Base-by-base conservation (phyloP, 1,140 invertebrate species). In the Camponotus pennsylvanicus region DNA sequence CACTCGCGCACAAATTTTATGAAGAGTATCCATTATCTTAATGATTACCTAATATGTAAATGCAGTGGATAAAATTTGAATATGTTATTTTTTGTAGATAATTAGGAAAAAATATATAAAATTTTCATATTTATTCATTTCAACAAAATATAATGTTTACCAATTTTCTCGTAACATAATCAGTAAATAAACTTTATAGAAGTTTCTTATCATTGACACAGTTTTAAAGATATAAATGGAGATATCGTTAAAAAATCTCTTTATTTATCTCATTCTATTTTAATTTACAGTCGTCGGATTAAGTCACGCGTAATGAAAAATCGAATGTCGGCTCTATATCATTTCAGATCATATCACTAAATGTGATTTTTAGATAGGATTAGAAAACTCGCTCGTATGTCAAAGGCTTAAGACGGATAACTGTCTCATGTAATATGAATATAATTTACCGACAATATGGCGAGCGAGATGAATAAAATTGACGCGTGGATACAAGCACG, bases 351-450 rank as follows among this genome's bases (percentile, higher is more conserved):
- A 45, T 49, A 18, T 76, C 13, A 42, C 15, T 27, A 27, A 40
- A 27, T 5, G 21, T 3, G 59, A 6, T 27, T 78, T 78, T 49
- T 78, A 63, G n/a, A 34, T 75, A 57, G 7, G 61, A 21, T 42
- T 3, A 37, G 32, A 61, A 76, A 59, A 77, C 32, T 63, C 34
- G 3, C 13, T 77, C 40, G 75, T 7, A 6, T 13, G 3, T 45
- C 49, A 9, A 37, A 18, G 40, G 27, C 27, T 27, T 42, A 7
- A 21, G 34, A 42, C 4, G 21, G 34, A 49, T 59, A 61, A 76
- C 21, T 59, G 21, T 63, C 21, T 77, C 37, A 45, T 77, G 42
- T 42, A 52, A 78, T 66, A 49, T 49, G 40, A 21, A 21, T 21
- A 21, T 21, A 64, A 45, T 78, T 52, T 32, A 27, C 15, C n/a